phyloP scores from a whole-genome alignment of 2,888 invertebrate species.

The Torymus auratus region DNA sequence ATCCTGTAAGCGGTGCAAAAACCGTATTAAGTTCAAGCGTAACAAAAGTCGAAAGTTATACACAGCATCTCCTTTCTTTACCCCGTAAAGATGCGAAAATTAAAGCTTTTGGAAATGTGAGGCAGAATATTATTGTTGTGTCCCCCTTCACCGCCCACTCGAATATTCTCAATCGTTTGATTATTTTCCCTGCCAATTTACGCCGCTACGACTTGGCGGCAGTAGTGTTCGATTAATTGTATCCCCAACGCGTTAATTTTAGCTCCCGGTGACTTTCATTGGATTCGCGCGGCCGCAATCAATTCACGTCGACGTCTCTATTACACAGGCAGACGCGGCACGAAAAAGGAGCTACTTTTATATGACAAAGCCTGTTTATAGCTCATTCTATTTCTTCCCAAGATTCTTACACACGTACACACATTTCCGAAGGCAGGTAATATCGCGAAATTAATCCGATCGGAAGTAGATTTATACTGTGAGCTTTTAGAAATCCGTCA shows the following conservation, averaged over 20 bases:
- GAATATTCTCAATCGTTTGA: slow-evolving; percentile 40
- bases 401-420: too few relatives aligned
- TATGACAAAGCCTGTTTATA: slow-evolving; percentile 6
- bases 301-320: slow-evolving; percentile 5
- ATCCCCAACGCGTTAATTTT: too few relatives aligned
- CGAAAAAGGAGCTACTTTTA: slow-evolving; percentile 9
- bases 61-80: neutral
- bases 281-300: slow-evolving; percentile 44
- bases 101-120: too few relatives aligned
- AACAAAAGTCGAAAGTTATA: neutral
- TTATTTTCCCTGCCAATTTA: slow-evolving; percentile 59
- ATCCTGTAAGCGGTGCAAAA: neutral
- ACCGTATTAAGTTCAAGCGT: slow-evolving; percentile 6
- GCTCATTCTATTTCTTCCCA: too few relatives aligned
- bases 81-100: neutral
- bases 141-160: too few relatives aligned
- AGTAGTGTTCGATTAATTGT: slow-evolving; percentile 55
- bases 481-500: too few relatives aligned
- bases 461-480: neutral
- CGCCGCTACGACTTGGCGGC: neutral
- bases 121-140: too few relatives aligned
- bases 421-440: neutral
- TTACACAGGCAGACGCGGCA: neutral
- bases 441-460: slow-evolving; percentile 11
- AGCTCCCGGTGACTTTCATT: slow-evolving; percentile 46